These are phyloP conservation scores for Adelosebastes latens DNA, from an alignment of 2,797 vertebrate genomes.

Conservation along the genomic window DNA sequence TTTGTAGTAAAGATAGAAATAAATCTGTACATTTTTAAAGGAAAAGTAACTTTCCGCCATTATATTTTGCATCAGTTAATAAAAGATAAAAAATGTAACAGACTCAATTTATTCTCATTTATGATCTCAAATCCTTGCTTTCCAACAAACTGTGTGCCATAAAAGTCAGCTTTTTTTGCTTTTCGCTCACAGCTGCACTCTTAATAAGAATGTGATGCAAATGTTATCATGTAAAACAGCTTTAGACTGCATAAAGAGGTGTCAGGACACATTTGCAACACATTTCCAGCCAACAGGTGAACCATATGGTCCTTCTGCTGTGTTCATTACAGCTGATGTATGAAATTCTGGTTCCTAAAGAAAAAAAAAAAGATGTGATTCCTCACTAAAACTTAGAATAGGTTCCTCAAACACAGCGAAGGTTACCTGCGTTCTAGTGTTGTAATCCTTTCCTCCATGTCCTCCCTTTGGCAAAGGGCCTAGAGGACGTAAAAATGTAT, in stretches of 20 bases:
- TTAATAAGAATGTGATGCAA: slow-evolving; percentile 19
- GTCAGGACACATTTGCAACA: slow-evolving; percentile 30
- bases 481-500: slow-evolving; percentile 54
- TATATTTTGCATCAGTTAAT: neutral
- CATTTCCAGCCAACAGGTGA: slow-evolving; percentile 40
- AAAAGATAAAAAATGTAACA: neutral
- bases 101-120: neutral
- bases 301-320: slow-evolving; percentile 42
- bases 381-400: neutral
- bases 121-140: neutral
- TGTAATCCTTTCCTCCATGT: slow-evolving; percentile 95
- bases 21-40: neutral
- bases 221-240: slow-evolving; percentile 38
- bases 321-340: neutral
- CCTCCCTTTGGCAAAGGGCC: slow-evolving; percentile 93
- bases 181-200: neutral
- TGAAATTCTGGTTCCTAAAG: neutral
- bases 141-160: neutral
- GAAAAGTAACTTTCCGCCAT: neutral
- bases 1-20: no score
- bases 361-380: neutral
- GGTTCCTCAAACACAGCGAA: neutral
- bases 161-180: neutral
- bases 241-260: slow-evolving; percentile 18
- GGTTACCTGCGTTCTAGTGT: slow-evolving; percentile 90